These are phyloP conservation scores for Autographa pulchrina DNA, from an alignment of 2,888 invertebrate genomes.

Conservation along the genomic window DNA sequence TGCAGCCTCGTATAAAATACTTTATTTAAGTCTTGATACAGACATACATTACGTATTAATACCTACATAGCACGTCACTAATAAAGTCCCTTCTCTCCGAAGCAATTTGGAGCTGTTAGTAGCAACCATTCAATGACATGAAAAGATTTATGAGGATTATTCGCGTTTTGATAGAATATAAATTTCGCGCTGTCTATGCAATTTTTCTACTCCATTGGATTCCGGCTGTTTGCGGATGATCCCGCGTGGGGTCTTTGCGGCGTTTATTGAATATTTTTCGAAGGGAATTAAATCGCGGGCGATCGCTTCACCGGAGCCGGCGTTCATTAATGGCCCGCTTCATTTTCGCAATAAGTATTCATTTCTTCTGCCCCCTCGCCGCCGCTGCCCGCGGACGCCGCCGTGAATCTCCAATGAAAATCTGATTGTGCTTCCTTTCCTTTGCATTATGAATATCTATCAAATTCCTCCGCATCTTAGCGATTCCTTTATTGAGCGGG, in stretches of 20 bases:
- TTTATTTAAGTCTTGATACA: conserved; percentile 19
- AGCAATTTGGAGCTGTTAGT: conserved; percentile 45
- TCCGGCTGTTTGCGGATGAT: conserved; percentile 73
- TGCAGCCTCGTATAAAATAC: conserved; percentile 26
- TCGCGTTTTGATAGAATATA: conserved; percentile 59
- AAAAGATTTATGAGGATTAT: conserved; percentile 60
- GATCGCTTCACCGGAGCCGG: conserved; percentile 77
- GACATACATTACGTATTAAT: conserved; percentile 14
- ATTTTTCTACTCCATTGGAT: conserved; percentile 74
- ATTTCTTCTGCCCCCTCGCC: conserved; percentile 73
- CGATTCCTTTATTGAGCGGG: conserved; percentile 76
- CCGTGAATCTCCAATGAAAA: conserved; percentile 80
- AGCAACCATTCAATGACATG: conserved; percentile 48
- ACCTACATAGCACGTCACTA: conserved; percentile 22
- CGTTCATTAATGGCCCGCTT: conserved; percentile 84
- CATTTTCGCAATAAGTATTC: conserved; percentile 89
- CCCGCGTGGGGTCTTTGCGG: conserved; percentile 70
- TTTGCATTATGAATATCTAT: conserved; percentile 86
- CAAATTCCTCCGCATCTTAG: conserved; percentile 75
- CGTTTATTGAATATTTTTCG: conserved; percentile 86
- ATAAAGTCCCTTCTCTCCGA: conserved; percentile 22
- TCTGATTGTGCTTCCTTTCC: conserved; percentile 84
- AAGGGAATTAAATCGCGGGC: conserved; percentile 82
- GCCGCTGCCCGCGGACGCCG: conserved; percentile 51
- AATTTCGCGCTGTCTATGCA: conserved; percentile 66